These are phyloP conservation scores for Xanthia togata DNA, from an alignment of 2,888 invertebrate species.

Conservation along the genomic window DNA sequence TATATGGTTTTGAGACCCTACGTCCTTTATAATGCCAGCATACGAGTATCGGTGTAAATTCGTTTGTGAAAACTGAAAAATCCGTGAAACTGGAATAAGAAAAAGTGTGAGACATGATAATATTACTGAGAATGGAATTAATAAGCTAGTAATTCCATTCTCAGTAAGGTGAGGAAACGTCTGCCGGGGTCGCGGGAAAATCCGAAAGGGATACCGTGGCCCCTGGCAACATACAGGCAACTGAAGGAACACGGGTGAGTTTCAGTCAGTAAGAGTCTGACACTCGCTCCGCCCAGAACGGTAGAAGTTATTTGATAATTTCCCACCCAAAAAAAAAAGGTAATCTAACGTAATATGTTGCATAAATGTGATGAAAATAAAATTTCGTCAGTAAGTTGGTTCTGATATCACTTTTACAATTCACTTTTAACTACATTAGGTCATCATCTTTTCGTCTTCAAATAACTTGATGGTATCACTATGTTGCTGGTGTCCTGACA, in stretches of 20 bases:
- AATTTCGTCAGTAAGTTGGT: background rate
- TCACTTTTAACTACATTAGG: background rate
- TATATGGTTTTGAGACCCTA: no score
- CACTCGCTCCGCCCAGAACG: no score
- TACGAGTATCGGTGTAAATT: background rate
- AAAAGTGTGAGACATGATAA: background rate
- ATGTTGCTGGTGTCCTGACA: background rate
- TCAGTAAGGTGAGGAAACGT: no score
- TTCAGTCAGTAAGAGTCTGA: no score
- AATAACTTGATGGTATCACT: background rate
- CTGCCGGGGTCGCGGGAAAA: no score
- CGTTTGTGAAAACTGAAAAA: background rate
- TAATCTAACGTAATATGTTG: background rate
- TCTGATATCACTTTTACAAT: background rate
- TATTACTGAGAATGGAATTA: background rate
- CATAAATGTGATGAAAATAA: conserved; percentile 5
- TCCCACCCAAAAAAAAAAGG: no score
- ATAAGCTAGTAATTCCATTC: background rate
- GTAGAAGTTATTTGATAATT: no score
- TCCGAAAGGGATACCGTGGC: no score
- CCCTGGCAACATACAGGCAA: no score
- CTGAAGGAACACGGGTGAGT: no score
- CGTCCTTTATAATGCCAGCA: background rate
- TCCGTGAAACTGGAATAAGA: background rate
- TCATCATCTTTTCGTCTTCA: background rate